phyloP scores from a whole-genome alignment of 1,140 invertebrate genomes.

The Idris sp. region DNA sequence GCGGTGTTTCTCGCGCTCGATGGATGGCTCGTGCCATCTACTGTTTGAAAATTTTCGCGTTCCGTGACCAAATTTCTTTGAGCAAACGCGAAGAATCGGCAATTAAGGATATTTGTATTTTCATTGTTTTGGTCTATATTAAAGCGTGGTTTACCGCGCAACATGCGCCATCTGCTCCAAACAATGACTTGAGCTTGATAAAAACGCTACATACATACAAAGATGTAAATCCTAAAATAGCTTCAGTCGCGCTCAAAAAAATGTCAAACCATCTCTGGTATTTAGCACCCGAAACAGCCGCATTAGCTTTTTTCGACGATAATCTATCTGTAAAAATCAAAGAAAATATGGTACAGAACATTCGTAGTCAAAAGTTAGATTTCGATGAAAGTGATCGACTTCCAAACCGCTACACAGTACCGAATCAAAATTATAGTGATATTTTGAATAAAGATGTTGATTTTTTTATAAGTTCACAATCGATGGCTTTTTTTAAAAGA shows the following conservation, averaged over 20 bases:
- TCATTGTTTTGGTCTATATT: conserved; percentile 61
- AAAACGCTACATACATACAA: conserved; percentile 8
- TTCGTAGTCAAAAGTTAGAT: conserved; percentile 11
- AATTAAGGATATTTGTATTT: conserved; percentile 44
- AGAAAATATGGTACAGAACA: conserved; percentile 21
- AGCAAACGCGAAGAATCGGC: conserved; percentile 52
- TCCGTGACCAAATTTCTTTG: conserved; percentile 63
- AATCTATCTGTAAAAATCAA: conserved; percentile 6
- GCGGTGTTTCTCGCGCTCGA: conserved; percentile 65
- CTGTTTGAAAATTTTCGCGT: conserved; percentile 68
- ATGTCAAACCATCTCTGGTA: conserved; percentile 59
- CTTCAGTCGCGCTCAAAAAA: conserved; percentile 34
- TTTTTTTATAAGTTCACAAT: conserved; percentile 47
- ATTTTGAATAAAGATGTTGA: conserved; percentile 43
- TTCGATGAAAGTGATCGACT: conserved; percentile 16
- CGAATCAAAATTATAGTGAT: conserved; percentile 2
- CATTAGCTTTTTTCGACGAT: conserved; percentile 49
- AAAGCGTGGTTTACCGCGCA: conserved; percentile 59
- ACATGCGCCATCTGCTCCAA: conserved; percentile 38
- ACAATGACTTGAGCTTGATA: conserved; percentile 46
- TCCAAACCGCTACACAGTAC: conserved; percentile 9
- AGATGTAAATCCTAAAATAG: conserved; percentile 4
- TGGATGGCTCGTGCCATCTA: conserved; percentile 73
- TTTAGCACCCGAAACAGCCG: conserved; percentile 38
- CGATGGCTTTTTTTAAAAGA: conserved; percentile 48